These are phyloP conservation scores for Cotesia vestalis DNA, from an alignment of 1,140 invertebrate genomes.

Conservation along the genomic window DNA sequence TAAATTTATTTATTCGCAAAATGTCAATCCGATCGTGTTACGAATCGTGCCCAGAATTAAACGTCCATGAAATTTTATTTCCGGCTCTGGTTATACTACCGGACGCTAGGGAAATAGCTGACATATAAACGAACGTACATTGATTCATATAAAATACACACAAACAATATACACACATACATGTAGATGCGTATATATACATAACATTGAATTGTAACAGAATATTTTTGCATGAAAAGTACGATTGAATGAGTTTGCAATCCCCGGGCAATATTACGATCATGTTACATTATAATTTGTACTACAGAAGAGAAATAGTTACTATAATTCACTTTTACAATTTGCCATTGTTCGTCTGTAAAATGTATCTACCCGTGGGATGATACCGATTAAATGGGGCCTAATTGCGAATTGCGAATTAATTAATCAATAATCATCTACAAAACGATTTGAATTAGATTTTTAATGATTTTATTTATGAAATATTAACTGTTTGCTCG, in stretches of 20 bases:
- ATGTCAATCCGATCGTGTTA: constrained; percentile 12
- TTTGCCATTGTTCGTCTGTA: constrained; percentile 17
- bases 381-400: constrained; percentile 19
- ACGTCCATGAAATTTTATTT: constrained; percentile 27
- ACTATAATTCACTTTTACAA: constrained; percentile 37
- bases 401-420: not conserved
- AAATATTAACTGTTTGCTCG: not conserved
- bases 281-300: constrained; percentile 36
- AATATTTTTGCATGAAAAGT: constrained; percentile 36
- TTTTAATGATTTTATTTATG: not conserved
- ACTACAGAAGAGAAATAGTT: constrained; percentile 1
- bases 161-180: not conserved
- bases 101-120: constrained; percentile 12
- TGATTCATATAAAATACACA: too few species aligned
- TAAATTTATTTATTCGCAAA: constrained; percentile 16
- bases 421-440: constrained; percentile 19
- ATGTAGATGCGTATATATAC: too few species aligned
- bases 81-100: constrained; percentile 8
- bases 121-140: constrained; percentile 6
- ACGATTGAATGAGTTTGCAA: constrained; percentile 22
- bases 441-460: not conserved
- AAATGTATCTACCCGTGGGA: constrained; percentile 18
- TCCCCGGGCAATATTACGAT: constrained; percentile 34
- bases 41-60: constrained; percentile 18
- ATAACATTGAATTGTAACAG: not conserved